Evolutionary conservation across 1,140 invertebrate species (phyloP), one percentile per base, ranked within the genome.

Genomic region (Thalassaphorura encarpata): DNA sequence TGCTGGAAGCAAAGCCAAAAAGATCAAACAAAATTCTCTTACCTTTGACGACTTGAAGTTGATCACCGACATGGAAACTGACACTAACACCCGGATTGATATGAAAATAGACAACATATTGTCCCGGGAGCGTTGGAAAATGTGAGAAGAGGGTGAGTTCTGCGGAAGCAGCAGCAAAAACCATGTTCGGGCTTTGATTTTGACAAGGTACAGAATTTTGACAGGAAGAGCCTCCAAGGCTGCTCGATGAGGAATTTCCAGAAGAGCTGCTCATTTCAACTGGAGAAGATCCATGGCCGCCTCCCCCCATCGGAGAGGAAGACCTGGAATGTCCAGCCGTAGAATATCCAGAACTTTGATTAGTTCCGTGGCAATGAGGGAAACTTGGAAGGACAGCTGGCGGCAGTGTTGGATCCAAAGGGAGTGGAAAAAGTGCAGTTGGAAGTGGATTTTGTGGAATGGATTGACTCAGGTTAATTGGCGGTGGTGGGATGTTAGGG

Each of bases 71-170:
- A 64, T 80, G 75, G 61, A 83, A 78, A 45, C 77, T 80, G 66
- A 83, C 80, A 2, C 77, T 80, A 64, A 83, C 81, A 2, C 81
- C 80, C 2, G 79, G 79, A 71, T 82, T 80, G 46, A 83, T 80
- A 67, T 83, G 81, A 63, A 83, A 78, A 67, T 81, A 76, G 45
- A 83, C 80, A 50, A 83, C 75, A 67, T 81, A 79, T 64, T 80
- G 72, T 62, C 64, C 70, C 48, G 61, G 69, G 52, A 66, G 27
- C 29, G 56, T 46, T n/a, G 58, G 57, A 42, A 64, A 61, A 21
- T 58, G 54, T 43, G 56, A 52, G 8, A 50, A 58, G 19, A 56
- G 26, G 27, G 62, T 42, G 19, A 61, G 28, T 33, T 64, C 62
- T 28, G 40, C 55, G 4, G 62, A 64, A 36, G 62, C 50, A 11